phyloP scores from a whole-genome alignment of 2,888 invertebrate species.

The Cyclophora punctaria region DNA sequence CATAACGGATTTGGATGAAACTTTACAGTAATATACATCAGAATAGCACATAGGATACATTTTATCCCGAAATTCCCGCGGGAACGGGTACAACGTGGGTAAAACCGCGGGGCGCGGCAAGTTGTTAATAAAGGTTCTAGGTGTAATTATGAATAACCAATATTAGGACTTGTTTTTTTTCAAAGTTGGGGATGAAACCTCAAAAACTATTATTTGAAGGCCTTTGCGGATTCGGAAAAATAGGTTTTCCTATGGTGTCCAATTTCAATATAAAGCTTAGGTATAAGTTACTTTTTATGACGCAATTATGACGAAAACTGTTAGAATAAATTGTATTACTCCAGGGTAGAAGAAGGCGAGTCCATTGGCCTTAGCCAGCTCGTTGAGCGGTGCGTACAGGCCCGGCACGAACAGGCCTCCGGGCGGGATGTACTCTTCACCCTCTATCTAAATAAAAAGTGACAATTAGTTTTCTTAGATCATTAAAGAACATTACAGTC shows the following conservation, averaged over 20 bases:
- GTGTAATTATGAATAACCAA: too few relatives aligned
- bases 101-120: too few relatives aligned
- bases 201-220: neutral
- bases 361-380: constrained; percentile 57
- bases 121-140: too few relatives aligned
- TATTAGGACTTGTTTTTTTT: too few relatives aligned
- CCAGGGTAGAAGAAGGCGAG: constrained; percentile 54
- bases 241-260: neutral
- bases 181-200: too few relatives aligned
- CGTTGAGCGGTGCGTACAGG: constrained; percentile 54
- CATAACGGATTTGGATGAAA: too few relatives aligned
- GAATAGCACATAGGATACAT: too few relatives aligned
- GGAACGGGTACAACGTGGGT: too few relatives aligned
- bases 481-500: too few relatives aligned
- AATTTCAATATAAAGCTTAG: neutral
- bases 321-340: constrained; percentile 23
- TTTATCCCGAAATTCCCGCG: too few relatives aligned
- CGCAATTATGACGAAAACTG: neutral
- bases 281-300: neutral
- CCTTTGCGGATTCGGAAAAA: neutral
- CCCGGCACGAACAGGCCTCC: constrained; percentile 64
- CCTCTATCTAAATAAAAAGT: constrained; percentile 26
- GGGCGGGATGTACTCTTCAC: constrained; percentile 61
- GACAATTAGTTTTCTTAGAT: too few relatives aligned
- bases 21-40: too few relatives aligned